Evolutionary conservation across 2,113 vertebrate genomes (phyloP).

Genomic region (Camelus bactrianus): DNA sequence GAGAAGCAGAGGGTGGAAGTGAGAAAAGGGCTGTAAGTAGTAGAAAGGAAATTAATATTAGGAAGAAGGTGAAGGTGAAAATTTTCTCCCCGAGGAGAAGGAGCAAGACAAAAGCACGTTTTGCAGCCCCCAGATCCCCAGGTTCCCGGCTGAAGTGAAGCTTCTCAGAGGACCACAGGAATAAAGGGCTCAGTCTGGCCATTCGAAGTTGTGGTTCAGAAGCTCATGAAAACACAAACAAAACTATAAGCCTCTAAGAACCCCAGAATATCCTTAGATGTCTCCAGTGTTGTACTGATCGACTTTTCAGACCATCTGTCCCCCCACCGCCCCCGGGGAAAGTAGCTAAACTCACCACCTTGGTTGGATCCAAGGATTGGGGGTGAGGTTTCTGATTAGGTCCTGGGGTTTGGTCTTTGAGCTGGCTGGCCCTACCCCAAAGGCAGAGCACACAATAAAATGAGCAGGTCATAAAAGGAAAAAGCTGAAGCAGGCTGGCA

Average conservation of each 20-base stretch:
- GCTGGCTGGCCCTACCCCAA: rapidly evolving
- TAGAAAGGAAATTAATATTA: neutral
- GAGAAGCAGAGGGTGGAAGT: neutral
- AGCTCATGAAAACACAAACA: neutral
- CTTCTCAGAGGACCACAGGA: neutral
- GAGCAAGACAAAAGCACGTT: neutral
- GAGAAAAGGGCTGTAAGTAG: neutral
- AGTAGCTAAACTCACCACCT: neutral
- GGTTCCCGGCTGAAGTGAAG: neutral
- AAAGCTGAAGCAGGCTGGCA: neutral
- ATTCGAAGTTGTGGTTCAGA: neutral
- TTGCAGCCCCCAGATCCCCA: neutral
- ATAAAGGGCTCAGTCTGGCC: neutral
- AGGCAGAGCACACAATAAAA: neutral
- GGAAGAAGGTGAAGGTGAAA: neutral
- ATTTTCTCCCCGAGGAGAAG: neutral
- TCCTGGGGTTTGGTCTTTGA: neutral
- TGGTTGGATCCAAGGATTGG: neutral
- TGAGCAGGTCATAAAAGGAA: neutral
- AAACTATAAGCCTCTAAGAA: neutral
- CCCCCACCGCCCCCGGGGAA: neutral
- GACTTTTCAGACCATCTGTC: neutral
- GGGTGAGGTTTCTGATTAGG: neutral
- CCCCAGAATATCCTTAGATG: neutral
- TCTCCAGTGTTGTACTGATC: neutral